Evolutionary conservation across 2,797 vertebrate genomes (phyloP).

Genomic region (Hirundo rustica): DNA sequence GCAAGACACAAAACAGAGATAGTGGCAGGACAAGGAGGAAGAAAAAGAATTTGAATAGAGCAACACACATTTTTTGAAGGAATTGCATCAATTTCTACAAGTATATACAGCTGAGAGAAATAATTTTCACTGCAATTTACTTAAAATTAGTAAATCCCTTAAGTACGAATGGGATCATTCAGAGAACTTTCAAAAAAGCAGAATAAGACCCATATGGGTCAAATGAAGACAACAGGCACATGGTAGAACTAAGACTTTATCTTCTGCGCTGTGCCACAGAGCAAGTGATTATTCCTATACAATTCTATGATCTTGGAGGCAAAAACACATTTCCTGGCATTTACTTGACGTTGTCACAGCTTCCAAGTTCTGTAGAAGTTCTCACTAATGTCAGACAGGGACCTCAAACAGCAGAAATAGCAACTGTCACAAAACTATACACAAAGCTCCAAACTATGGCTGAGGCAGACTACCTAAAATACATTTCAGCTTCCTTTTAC

Average conservation of each 20-base stretch:
- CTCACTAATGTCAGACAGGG: not conserved
- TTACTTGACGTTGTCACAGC: not conserved
- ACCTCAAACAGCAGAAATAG: not conserved
- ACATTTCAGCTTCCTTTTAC: not conserved
- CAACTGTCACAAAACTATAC: not conserved
- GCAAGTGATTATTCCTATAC: not conserved
- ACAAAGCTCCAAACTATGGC: not conserved
- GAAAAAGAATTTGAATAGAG: not conserved
- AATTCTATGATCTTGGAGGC: not conserved
- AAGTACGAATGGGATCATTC: not conserved
- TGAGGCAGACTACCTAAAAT: not conserved
- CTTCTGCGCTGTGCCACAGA: not conserved
- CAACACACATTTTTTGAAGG: not conserved
- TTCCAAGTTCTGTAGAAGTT: not conserved
- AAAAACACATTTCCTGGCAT: not conserved
- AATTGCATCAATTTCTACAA: not conserved
- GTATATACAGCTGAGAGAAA: not conserved
- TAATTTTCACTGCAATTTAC: not conserved
- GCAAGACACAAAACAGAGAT: not conserved
- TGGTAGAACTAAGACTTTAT: not conserved
- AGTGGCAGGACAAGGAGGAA: not conserved
- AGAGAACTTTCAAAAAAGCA: not conserved
- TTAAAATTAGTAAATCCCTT: not conserved
- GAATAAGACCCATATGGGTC: not conserved
- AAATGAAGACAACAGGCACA: not conserved